phyloP scores from a whole-genome alignment of 1,140 invertebrate genomes.

The Nixonia krombeini region DNA sequence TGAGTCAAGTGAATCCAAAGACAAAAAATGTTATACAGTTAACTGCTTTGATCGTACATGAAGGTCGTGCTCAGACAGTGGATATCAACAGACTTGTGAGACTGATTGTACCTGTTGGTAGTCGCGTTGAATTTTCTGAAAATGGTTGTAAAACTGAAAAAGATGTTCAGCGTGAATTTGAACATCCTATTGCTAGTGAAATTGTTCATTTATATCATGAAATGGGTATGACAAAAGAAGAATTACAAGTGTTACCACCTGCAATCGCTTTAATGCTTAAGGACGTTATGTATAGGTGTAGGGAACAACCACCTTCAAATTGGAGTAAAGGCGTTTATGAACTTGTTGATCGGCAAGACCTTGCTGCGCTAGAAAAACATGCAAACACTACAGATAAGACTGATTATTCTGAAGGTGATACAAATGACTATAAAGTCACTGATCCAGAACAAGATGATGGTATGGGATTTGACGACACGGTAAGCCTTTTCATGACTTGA shows the following conservation, averaged over 20 bases:
- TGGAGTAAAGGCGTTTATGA: slow-evolving; percentile 84
- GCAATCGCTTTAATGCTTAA: slow-evolving; percentile 82
- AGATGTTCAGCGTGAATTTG: slow-evolving; percentile 50
- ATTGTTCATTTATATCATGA: slow-evolving; percentile 62
- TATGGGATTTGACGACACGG: slow-evolving; percentile 76
- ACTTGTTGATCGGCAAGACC: slow-evolving; percentile 85
- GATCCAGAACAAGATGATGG: slow-evolving; percentile 76
- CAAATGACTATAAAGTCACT: slow-evolving; percentile 54
- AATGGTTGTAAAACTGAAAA: slow-evolving; percentile 52
- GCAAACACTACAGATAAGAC: slow-evolving; percentile 17
- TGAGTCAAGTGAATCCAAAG: slow-evolving; percentile 78
- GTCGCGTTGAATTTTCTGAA: slow-evolving; percentile 60
- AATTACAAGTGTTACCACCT: slow-evolving; percentile 82
- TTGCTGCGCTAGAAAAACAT: slow-evolving; percentile 74
- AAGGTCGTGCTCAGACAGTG: slow-evolving; percentile 15
- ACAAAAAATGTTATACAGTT: slow-evolving; percentile 83
- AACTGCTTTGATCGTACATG: slow-evolving; percentile 55
- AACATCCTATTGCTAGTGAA: slow-evolving; percentile 47
- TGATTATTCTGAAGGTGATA: slow-evolving; percentile 48
- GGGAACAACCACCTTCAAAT: slow-evolving; percentile 81
- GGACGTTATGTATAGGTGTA: slow-evolving; percentile 82
- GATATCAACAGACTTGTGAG: slow-evolving; percentile 58
- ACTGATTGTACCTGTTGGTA: slow-evolving; percentile 62
- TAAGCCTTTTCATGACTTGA: slow-evolving; percentile 38
- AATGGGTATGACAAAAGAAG: slow-evolving; percentile 76